Evolutionary conservation across 2,888 invertebrate species (phyloP), one percentile per base, ranked within the genome.

Genomic region (Ischnura elegans): DNA sequence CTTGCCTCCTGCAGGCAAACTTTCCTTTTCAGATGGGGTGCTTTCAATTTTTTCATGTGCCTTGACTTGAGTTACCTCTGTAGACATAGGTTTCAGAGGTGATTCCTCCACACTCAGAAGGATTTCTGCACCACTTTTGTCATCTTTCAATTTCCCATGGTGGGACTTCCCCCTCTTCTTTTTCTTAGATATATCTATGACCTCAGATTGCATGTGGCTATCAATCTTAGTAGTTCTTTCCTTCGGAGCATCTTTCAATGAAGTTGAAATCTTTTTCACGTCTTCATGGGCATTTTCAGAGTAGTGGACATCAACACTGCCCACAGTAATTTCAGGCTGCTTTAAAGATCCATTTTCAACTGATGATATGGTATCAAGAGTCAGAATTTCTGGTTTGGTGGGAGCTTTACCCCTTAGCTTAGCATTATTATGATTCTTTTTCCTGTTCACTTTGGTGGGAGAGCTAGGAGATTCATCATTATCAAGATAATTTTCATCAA

Each of bases 91-190:
- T 36, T 29, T 36, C 25, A 8, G 29, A 76, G 76, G 36, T 16
- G 36, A 76, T 6, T 76, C 76, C 36, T 76, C 29, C n/a, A 5
- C 16, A 8, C 29, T 16, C 76, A 36, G 25, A 76, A 76, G 10
- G 16, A 2, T 13, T 36, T 95, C 93, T 21, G 95, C 95, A 85
- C 95, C 94, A 84, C 95, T 94, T 94, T 93, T 84, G 5, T 43
- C 85, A 93, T 95, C 95, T 87, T 95, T 95, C n/a, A 95, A 94
- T 42, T 94, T 94, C 84, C 95, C 94, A 76, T 95, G 95, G 87
- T 51, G 94, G 21, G 19, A 46, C 66, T 87, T 94, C 66, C 66
- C 94, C n/a, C 46, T 90, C 55, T 46, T 93, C 90, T 93, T 94
- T 61, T 61, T 36, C 87, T 93, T 85, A 61, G 47, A 29, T 93